Base-by-base conservation (phyloP, 2,113 vertebrate genomes). In the Gobio gobio region DNA sequence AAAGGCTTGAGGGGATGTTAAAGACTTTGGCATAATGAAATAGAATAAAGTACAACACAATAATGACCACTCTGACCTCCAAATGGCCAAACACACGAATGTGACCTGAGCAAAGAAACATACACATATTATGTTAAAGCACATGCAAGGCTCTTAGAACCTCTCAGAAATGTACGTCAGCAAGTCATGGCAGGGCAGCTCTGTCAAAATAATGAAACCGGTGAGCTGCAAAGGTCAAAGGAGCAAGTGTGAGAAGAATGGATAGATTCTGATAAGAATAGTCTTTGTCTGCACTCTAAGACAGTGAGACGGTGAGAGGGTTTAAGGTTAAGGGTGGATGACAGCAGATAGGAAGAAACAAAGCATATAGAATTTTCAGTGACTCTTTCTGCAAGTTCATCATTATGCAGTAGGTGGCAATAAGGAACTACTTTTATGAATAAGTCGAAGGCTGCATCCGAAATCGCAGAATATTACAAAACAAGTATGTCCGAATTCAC, bases 131-230 rank as follows among this genome's bases (percentile, higher is more conserved):
- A 78, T 54, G 56, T 59, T 18, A 54, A 8, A 29, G 26, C 45
- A 76, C 26, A 10, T 54, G 49, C 49, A 76, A 16, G n/a, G 26
- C 3, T 76, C 40, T 14, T 47, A 6, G 22, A 73, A 47, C 12
- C 3, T 22, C 43, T 49, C 33, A 68, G 87, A 89, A 86, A 88
- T 89, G 89, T 93, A 89, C 90, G 86, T 90, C 87, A 91, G 89
- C 89, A 82, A 80, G 83, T 81, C 61, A 58, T 89, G 91, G 91
- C 59, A 86, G 88, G 80, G 40, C 81, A 90, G 86, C 91, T 93
- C 92, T 94, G 88, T 94, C 93, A 94, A 91, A 86, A 88, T 93
- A 94, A 94, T 94, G 89, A 92, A 92, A 92, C 89, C 83, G 77
- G 89, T 26, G 88, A 90, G 89, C 82, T 22, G 75, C 73, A 89